Evolutionary conservation across 2,888 invertebrate genomes (phyloP), one percentile per base, ranked within the genome.

Genomic region (Terebella lapidaria): DNA sequence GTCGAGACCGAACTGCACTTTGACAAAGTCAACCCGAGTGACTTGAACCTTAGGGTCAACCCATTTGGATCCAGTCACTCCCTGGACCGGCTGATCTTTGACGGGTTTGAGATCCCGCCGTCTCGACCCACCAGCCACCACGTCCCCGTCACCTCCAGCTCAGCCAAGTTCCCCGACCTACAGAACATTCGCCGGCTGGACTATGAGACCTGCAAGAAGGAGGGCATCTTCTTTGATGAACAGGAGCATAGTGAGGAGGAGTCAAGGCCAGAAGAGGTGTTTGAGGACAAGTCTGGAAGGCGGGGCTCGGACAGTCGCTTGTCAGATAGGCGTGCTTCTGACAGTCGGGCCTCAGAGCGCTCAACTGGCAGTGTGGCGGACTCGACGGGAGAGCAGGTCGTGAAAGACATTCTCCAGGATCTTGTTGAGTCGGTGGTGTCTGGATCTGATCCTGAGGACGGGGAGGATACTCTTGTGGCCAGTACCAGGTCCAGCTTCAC

Each of bases 41-140:
- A 85, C 60, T 85, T 88, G 24, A 85, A 87, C 3, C 84, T 89
- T 46, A 85, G 87, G 58, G 85, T 89, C 49, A 89, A 89, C 72
- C 87, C 87, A 2, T 81, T 88, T 70, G 79, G 78, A n/a, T 78
- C 80, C 0, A 71, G 74, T 55, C 74, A 67, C 57, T 76, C 77
- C 3, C 60, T 76, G 20, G 79, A 79, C 62, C 26, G 29, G 5
- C 4, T 28, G 4, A 57, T 59, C 22, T 67, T 74, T 72, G 72
- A 77, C 60, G 72, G 76, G 46, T 71, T 70, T 71, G 56, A 47
- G 27, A 52, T 51, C 2, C 56, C 60, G 20, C 30, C 54, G 15
- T 54, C 47, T 15, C 10, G 10, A 35, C 22, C 49, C 15, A 22
- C 24, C 10, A 49, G 18, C 24, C 42, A n/a, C n/a, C 10, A n/a